phyloP scores from a whole-genome alignment of 2,888 invertebrate species.

The Caenorhabditis sp. region DNA sequence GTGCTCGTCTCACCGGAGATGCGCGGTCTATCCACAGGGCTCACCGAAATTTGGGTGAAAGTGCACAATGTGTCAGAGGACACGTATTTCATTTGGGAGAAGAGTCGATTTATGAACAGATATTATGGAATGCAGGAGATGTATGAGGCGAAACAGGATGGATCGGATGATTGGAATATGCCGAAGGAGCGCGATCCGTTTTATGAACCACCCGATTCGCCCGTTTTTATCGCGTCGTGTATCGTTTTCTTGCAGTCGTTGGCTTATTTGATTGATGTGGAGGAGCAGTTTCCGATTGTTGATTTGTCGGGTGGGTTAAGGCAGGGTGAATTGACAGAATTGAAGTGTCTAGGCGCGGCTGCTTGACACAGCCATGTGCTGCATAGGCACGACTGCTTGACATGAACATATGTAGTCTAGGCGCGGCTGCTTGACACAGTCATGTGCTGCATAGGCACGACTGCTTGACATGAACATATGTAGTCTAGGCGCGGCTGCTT shows the following conservation, averaged over 20 bases:
- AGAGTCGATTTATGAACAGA: conserved; percentile 74
- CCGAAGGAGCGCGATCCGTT: conserved; percentile 75
- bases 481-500: too few species aligned
- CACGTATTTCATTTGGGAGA: conserved; percentile 75
- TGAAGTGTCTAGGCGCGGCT: too few species aligned
- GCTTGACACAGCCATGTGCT: too few species aligned
- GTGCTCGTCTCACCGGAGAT: conserved; percentile 75
- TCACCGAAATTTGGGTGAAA: conserved; percentile 74
- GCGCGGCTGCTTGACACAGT: too few species aligned
- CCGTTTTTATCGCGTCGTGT: conserved; percentile 74
- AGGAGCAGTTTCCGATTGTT: conserved; percentile 74
- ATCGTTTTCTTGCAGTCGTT: conserved; percentile 75
- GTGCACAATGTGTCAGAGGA: conserved; percentile 74
- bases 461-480: too few species aligned
- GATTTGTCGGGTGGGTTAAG: conserved; percentile 73
- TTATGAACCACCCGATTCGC: conserved; percentile 74
- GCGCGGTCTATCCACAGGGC: conserved; percentile 72
- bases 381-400: too few species aligned
- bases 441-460: too few species aligned
- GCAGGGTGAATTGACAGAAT: too few species aligned
- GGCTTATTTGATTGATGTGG: conserved; percentile 74
- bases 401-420: too few species aligned
- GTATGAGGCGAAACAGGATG: conserved; percentile 75
- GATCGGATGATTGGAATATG: conserved; percentile 74
- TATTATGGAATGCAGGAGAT: conserved; percentile 76